These are phyloP conservation scores for Lasioglossum malachurum DNA, from an alignment of 2,888 invertebrate genomes.

Conservation along the genomic window DNA sequence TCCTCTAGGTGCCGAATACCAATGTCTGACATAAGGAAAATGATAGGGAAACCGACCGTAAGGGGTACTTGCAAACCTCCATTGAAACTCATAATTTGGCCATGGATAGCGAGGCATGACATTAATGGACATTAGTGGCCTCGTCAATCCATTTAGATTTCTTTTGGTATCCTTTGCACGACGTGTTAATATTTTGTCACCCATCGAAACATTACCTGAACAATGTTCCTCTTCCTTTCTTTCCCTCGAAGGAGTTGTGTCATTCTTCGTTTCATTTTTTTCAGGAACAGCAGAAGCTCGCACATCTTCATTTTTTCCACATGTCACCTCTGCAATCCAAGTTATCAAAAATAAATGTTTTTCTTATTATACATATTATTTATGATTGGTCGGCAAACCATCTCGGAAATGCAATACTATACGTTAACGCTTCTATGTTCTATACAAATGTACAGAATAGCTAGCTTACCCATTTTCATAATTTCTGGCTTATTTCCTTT, in stretches of 20 bases:
- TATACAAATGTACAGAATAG: neutral
- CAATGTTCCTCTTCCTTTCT: slow-evolving; percentile 26
- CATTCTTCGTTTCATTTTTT: slow-evolving; percentile 18
- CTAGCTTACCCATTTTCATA: slow-evolving; percentile 48
- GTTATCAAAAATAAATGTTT: slow-evolving; percentile 10
- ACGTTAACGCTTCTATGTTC: neutral
- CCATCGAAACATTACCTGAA: slow-evolving; percentile 60
- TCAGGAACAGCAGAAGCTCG: slow-evolving; percentile 14
- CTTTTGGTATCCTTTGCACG: slow-evolving; percentile 30
- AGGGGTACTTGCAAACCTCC: slow-evolving; percentile 43
- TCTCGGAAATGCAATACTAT: neutral
- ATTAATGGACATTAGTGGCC: slow-evolving; percentile 6
- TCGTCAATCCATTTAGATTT: slow-evolving; percentile 12
- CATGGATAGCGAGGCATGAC: slow-evolving; percentile 29
- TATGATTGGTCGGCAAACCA: neutral
- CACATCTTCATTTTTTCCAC: slow-evolving; percentile 17
- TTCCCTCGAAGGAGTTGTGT: slow-evolving; percentile 13
- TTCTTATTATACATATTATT: neutral
- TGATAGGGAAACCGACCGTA: slow-evolving; percentile 36
- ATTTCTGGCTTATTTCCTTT: slow-evolving; percentile 23
- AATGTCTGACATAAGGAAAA: slow-evolving; percentile 29
- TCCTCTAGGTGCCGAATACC: slow-evolving; percentile 33
- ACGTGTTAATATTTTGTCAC: slow-evolving; percentile 44
- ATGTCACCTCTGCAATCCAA: slow-evolving; percentile 44
- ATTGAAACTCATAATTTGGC: slow-evolving; percentile 34